phyloP scores from a whole-genome alignment of 1,140 invertebrate genomes.

The Choristoneura fumiferana region DNA sequence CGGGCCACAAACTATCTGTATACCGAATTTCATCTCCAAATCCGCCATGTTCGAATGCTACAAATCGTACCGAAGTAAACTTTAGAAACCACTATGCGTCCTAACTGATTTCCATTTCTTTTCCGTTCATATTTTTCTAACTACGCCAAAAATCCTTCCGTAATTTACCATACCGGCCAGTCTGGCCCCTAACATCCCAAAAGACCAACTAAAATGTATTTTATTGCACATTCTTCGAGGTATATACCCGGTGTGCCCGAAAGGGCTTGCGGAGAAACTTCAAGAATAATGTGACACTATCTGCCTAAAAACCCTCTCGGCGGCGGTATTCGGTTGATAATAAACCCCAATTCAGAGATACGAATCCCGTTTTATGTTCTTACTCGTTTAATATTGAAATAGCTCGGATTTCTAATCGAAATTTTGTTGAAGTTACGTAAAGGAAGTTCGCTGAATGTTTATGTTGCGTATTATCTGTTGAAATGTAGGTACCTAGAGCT shows the following conservation, averaged over 20 bases:
- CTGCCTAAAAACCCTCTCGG: conserved; percentile 17
- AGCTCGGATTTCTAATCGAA: background rate
- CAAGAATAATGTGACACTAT: conserved; percentile 30
- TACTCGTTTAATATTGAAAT: conserved; percentile 13
- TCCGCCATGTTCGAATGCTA: too few species aligned
- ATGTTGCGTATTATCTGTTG: too few species aligned
- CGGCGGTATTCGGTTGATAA: conserved; percentile 11
- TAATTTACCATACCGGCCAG: background rate
- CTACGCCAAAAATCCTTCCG: background rate
- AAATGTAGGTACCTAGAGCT: too few species aligned
- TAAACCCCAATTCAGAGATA: conserved; percentile 19
- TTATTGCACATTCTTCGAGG: conserved; percentile 9
- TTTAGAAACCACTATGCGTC: too few species aligned
- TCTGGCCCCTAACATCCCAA: conserved; percentile 9
- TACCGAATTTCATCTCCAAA: too few species aligned
- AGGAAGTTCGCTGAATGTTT: too few species aligned
- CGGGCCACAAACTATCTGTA: too few species aligned
- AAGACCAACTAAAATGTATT: conserved; percentile 12
- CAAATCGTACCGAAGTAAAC: background rate
- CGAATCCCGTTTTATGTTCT: conserved; percentile 21
- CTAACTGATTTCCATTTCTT: too few species aligned
- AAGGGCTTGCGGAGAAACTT: conserved; percentile 22
- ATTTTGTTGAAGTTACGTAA: conserved; percentile 4
- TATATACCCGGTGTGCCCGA: conserved; percentile 5
- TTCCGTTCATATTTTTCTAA: background rate